Percentiles rank a stretch among this genome's conserved stretches.
These are phyloP conservation scores for Scaptomyza cyrtandrae DNA, from an alignment of 2,888 invertebrate genomes.

Conservation along the genomic window DNA sequence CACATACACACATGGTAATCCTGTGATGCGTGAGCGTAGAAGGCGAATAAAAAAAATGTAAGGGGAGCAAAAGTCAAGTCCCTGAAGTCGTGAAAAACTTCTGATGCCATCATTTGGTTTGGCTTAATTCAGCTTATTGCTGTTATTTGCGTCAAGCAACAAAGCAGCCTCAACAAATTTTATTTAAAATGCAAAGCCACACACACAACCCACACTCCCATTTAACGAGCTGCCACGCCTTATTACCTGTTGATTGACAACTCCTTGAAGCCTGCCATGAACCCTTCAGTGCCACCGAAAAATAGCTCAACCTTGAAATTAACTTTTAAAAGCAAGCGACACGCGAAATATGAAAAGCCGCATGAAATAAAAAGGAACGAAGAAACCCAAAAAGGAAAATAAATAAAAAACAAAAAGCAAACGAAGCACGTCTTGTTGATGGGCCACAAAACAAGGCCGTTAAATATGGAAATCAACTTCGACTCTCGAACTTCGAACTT, in stretches of 20 bases:
- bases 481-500: background rate
- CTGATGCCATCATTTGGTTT: constrained; percentile 64
- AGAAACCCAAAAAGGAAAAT: constrained; percentile 11
- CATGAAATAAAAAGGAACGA: constrained; percentile 15
- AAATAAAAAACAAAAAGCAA: constrained; percentile 23
- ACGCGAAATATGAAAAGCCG: constrained; percentile 54
- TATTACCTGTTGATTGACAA: constrained; percentile 64
- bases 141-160: constrained; percentile 64
- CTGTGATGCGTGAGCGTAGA: constrained; percentile 26
- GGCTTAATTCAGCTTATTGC: constrained; percentile 74
- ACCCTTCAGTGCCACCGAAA: constrained; percentile 59
- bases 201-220: constrained; percentile 22
- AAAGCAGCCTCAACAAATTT: constrained; percentile 60
- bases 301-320: constrained; percentile 80
- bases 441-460: constrained; percentile 56
- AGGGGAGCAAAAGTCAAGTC: constrained; percentile 36
- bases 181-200: constrained; percentile 70
- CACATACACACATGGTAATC: constrained; percentile 20
- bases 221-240: constrained; percentile 35
- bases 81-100: constrained; percentile 61
- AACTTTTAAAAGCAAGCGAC: constrained; percentile 62
- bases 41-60: constrained; percentile 6
- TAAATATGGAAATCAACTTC: constrained; percentile 57
- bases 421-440: constrained; percentile 17
- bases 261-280: constrained; percentile 54